These are phyloP conservation scores for Trialeurodes vaporariorum DNA, from an alignment of 1,140 invertebrate species.

Conservation along the genomic window DNA sequence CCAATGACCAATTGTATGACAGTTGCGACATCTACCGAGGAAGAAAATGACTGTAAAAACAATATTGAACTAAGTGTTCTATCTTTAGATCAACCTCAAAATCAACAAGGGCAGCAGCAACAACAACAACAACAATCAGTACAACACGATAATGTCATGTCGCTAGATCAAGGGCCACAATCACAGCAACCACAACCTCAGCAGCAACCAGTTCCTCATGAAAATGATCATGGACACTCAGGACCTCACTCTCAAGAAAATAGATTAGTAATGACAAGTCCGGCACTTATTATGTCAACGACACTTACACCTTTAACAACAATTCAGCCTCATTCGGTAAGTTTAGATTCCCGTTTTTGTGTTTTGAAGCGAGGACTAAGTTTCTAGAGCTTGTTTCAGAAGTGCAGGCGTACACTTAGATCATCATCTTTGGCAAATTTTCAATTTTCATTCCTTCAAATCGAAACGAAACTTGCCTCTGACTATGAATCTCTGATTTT, in stretches of 20 bases:
- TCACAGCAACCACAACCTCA: conserved; percentile 4
- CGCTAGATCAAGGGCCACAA: background rate
- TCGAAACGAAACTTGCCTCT: too few species aligned
- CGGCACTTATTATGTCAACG: conserved; percentile 19
- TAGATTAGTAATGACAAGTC: conserved; percentile 20
- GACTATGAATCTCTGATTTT: too few species aligned
- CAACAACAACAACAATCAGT: conserved; percentile 11
- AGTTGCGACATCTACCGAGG: conserved; percentile 26
- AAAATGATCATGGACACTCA: conserved; percentile 8
- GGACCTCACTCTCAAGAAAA: conserved; percentile 1
- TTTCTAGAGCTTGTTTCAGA: too few species aligned
- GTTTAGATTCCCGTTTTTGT: background rate
- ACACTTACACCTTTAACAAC: conserved; percentile 6
- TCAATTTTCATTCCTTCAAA: too few species aligned
- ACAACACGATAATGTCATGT: background rate
- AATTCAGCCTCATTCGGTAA: conserved; percentile 7
- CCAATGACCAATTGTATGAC: conserved; percentile 22
- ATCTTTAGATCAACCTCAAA: conserved; percentile 15
- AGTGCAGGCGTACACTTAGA: too few species aligned
- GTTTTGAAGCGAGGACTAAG: too few species aligned
- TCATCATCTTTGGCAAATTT: too few species aligned
- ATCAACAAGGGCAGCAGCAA: conserved; percentile 6
- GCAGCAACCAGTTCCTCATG: conserved; percentile 12
- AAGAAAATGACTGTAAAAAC: conserved; percentile 18
- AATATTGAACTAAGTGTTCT: conserved; percentile 19